Conservation (phyloP, 2,113 vertebrate species). For the Tiliqua scincoides region DNA sequence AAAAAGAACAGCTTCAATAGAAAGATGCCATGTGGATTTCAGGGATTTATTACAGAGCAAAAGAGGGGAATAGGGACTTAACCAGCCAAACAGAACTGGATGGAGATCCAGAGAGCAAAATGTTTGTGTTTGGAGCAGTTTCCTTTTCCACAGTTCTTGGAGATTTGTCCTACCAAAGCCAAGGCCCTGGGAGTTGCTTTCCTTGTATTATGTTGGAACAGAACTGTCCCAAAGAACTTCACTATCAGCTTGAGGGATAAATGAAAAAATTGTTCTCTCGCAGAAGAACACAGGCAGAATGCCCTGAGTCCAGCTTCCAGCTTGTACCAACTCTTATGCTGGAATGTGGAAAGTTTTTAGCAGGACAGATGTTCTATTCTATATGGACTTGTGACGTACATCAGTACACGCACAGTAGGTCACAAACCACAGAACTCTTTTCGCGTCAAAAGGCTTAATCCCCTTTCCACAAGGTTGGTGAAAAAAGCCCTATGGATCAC, state of each 20-base stretch:
- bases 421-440: conserved; percentile 30
- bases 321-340: background rate
- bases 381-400: background rate
- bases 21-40: background rate
- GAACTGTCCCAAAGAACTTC: background rate
- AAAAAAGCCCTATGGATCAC: background rate
- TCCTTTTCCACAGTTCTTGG: background rate
- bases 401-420: background rate
- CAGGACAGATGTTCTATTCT: background rate
- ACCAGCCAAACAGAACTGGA: background rate
- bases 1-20: background rate
- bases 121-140: background rate
- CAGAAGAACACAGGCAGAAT: background rate
- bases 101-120: background rate
- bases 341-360: background rate
- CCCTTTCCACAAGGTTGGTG: background rate
- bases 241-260: background rate
- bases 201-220: background rate
- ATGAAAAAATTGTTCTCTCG: background rate
- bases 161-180: background rate
- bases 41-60: background rate
- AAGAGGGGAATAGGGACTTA: background rate
- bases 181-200: background rate
- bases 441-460: background rate
- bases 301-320: background rate